Base-by-base conservation (phyloP, 2,888 invertebrate species). In the Smittia sp. region DNA sequence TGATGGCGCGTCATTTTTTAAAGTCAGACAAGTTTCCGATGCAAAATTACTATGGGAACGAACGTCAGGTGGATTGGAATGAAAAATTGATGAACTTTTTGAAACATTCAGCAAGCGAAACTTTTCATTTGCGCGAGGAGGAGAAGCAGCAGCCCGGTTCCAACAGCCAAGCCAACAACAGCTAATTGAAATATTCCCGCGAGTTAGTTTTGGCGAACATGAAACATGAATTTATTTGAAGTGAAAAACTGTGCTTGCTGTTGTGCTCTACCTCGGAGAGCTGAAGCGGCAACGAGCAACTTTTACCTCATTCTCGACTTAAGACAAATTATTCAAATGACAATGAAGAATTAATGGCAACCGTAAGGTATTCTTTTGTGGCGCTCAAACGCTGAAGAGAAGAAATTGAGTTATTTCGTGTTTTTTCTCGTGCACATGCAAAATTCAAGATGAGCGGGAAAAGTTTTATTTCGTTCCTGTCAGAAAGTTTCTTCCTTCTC, bases 291-390 rank as follows among this genome's bases (percentile, higher is more conserved):
- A n/a, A 15, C 6, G 46, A 46, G n/a, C 2, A 32, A 46, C 46
- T 46, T 46, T 46, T n/a, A 46, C 11, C 11, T 13, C 46, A n/a
- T 46, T n/a, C 46, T 46, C 46, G 32, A 32, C 32, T 46, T 22
- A 68, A 68, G 46, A 68, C 46, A 68, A 68, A 68, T 68, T 68
- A 68, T 68, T 68, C 39, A 68, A 68, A 68, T 24, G 68, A 68
- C 68, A 68, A 68, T 46, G 68, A 68, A 24, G 41, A 68, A 68
- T 68, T 68, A 68, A 68, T 46, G 68, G 24, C 20, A 46, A 15
- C 46, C 15, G 6, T 46, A 15, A 46, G 32, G 15, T 46, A 46
- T n/a, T 46, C n/a, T 46, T 46, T 46, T 15, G 15, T 11, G n/a
- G 15, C 3, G 11, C 46, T 46, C 15, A 46, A 46, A 46, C 15